These are phyloP conservation scores for Dryadula phaetusa DNA, from an alignment of 2,888 invertebrate species.

Conservation along the genomic window DNA sequence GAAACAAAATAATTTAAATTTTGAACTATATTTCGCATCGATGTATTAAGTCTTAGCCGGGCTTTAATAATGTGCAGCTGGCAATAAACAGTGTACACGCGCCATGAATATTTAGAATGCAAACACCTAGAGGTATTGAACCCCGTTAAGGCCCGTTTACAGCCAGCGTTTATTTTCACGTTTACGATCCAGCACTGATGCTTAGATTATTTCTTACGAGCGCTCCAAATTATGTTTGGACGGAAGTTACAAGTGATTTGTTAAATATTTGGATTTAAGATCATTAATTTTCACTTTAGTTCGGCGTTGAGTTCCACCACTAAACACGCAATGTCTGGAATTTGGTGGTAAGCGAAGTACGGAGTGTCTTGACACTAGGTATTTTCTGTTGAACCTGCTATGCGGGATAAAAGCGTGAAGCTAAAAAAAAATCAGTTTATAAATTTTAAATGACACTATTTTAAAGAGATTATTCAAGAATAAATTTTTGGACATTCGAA, in stretches of 20 bases:
- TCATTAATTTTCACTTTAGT: too few relatives aligned
- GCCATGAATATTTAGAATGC: constrained; percentile 49
- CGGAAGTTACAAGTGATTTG: constrained; percentile 22
- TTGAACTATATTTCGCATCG: constrained; percentile 18
- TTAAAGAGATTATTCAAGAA: too few relatives aligned
- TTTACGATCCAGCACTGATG: constrained; percentile 71
- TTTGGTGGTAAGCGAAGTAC: too few relatives aligned
- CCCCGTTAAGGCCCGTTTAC: constrained; percentile 57
- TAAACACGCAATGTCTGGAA: too few relatives aligned
- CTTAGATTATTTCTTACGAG: constrained; percentile 76
- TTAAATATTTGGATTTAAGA: too few relatives aligned
- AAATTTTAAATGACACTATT: too few relatives aligned
- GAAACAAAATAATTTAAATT: constrained; percentile 30
- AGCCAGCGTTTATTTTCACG: constrained; percentile 67
- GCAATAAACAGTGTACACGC: constrained; percentile 44
- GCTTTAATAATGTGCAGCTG: constrained; percentile 43
- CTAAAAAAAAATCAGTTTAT: too few relatives aligned
- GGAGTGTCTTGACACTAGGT: too few relatives aligned
- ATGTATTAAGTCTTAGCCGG: constrained; percentile 38
- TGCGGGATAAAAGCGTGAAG: too few relatives aligned
- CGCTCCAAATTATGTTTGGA: constrained; percentile 33
- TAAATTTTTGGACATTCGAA: too few relatives aligned
- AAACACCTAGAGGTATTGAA: constrained; percentile 49
- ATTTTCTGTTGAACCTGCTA: too few relatives aligned
- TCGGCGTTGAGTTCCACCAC: too few relatives aligned